phyloP scores from a whole-genome alignment of 1,140 invertebrate genomes.

The Pinna nobilis region DNA sequence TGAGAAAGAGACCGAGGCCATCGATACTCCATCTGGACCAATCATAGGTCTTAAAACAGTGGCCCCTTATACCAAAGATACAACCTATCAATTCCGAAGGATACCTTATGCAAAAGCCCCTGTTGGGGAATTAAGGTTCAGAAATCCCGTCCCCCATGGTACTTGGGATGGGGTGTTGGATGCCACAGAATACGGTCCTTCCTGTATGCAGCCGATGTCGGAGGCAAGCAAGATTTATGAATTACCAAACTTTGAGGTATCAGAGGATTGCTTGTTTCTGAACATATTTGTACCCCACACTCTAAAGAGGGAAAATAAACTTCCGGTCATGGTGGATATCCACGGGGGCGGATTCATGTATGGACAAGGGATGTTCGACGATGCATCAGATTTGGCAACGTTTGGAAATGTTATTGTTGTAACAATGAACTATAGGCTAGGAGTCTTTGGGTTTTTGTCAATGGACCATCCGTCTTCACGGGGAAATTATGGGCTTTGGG shows the following conservation, averaged over 20 bases:
- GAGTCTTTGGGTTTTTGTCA: conserved; percentile 31
- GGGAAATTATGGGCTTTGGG: conserved; percentile 83
- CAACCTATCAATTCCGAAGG: conserved; percentile 81
- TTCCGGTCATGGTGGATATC: conserved; percentile 27
- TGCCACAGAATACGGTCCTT: conserved; percentile 78
- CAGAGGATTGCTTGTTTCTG: conserved; percentile 34
- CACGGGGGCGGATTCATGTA: conserved; percentile 25
- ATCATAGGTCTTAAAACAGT: too few species aligned
- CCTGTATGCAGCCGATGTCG: conserved; percentile 28
- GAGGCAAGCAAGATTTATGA: conserved; percentile 75
- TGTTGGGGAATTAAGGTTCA: conserved; percentile 88
- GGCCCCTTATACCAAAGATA: too few species aligned
- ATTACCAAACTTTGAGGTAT: not conserved
- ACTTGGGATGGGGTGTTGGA: conserved; percentile 40
- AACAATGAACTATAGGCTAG: conserved; percentile 33
- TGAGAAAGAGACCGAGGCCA: too few species aligned
- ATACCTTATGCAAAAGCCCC: conserved; percentile 96
- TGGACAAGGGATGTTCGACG: conserved; percentile 85
- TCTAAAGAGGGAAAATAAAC: not conserved
- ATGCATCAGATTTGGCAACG: conserved; percentile 87
- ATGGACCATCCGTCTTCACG: conserved; percentile 84
- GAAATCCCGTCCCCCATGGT: conserved; percentile 83
- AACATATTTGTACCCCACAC: conserved; percentile 29
- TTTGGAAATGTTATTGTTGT: conserved; percentile 30
- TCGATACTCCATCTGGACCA: too few species aligned